A percentile compares a stretch with the other conserved stretches of the same genome.
phyloP scores from a whole-genome alignment of 2,888 invertebrate species.

The Caenorhabditis imperialis region DNA sequence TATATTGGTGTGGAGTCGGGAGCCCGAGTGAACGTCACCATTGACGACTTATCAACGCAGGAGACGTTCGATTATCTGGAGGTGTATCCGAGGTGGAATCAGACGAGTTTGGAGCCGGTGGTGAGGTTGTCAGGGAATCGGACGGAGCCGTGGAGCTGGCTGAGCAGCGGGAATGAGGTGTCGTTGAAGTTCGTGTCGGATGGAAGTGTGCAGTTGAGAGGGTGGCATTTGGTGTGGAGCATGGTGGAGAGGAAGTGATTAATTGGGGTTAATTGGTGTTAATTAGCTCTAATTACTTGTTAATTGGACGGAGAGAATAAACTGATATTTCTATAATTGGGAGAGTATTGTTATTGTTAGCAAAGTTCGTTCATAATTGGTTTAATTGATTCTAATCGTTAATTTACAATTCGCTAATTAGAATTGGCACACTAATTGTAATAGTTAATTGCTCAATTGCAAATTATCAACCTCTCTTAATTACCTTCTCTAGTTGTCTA shows the following conservation, averaged over 20 bases:
- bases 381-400: too few species aligned
- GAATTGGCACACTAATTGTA: too few species aligned
- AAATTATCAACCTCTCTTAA: too few species aligned
- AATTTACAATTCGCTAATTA: too few species aligned
- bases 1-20: conserved; percentile 21
- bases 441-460: too few species aligned
- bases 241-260: conserved; percentile 17
- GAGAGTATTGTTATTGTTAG: too few species aligned
- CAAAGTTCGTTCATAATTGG: too few species aligned
- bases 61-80: conserved; percentile 30
- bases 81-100: conserved; percentile 10
- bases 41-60: conserved; percentile 36
- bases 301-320: too few species aligned
- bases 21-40: conserved; percentile 20
- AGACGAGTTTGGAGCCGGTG: background rate
- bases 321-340: too few species aligned
- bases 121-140: conserved; percentile 12
- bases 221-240: conserved; percentile 37
- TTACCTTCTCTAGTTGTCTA: too few species aligned
- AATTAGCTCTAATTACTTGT: too few species aligned
- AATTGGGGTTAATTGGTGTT: too few species aligned
- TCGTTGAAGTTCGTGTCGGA: conserved; percentile 35
- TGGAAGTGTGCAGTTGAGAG: conserved; percentile 31
- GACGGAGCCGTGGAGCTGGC: conserved; percentile 28
- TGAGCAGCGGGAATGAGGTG: conserved; percentile 5